Conservation (phyloP, 2,113 vertebrate genomes). For the Myiozetetes cayanensis region DNA sequence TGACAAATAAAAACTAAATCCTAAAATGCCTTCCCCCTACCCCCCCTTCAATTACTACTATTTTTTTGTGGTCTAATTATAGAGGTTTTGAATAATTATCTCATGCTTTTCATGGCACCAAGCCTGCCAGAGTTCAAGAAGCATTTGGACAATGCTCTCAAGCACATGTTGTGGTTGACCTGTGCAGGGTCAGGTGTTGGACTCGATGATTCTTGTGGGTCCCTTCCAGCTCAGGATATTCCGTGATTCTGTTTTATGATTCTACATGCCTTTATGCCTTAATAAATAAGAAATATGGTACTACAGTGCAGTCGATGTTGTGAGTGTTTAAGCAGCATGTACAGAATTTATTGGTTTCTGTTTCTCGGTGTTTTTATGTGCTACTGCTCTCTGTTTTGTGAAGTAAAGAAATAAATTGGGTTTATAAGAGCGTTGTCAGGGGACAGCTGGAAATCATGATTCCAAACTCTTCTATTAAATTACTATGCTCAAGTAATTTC, state of each 20-base stretch:
- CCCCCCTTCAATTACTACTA: not conserved
- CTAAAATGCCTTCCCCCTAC: not conserved
- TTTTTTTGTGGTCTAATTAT: not conserved
- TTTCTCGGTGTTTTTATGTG: not conserved
- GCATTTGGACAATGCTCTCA: accelerated
- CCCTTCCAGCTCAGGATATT: not conserved
- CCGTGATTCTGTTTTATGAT: not conserved
- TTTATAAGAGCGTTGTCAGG: not conserved
- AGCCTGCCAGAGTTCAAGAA: not conserved
- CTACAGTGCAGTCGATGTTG: not conserved
- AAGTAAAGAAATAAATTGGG: not conserved
- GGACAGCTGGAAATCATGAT: not conserved
- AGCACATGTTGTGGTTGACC: not conserved
- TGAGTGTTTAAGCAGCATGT: not conserved
- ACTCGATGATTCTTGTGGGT: not conserved
- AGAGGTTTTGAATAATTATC: not conserved
- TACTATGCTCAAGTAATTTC: not conserved
- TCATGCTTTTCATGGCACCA: not conserved
- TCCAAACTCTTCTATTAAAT: not conserved
- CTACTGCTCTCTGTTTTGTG: not conserved
- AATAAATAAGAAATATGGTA: not conserved
- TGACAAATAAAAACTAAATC: not conserved
- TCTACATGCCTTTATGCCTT: not conserved
- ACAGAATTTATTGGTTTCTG: not conserved
- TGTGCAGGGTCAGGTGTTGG: not conserved